Base-by-base conservation (phyloP, 1,140 invertebrate genomes). In the Drosophila bocqueti region DNA sequence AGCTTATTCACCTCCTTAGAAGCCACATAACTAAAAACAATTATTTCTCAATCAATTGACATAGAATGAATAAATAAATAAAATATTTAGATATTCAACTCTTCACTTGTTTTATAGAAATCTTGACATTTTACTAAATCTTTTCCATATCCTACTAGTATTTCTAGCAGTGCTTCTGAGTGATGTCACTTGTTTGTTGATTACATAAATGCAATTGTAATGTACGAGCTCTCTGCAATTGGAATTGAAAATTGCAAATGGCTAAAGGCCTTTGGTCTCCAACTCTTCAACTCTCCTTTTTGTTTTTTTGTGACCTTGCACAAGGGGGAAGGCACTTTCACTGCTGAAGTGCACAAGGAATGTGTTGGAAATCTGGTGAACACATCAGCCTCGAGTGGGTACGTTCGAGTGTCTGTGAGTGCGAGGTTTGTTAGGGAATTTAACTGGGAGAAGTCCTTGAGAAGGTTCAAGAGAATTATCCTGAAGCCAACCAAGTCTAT, bases 181-280 rank as follows among this genome's bases (percentile, higher is more conserved):
- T 43, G 24, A 54, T 68, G 43, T 59, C 43, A 18, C 29, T 52
- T 83, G 65, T 77, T 80, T 73, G 83, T 83, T 84, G 83, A 87
- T 81, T 79, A 78, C 83, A 83, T 83, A 87, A 87, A 89, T 83
- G 73, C 65, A 89, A 87, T 89, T 83, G 84, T 72, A 77, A 89
- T 83, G 67, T 79, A 71, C 52, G 54, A 59, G 55, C 45, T 34
- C 54, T 55, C 61, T 68, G 49, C 64, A 74, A 74, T 77, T 69
- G 79, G 74, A 86, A 86, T 80, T 63, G 75, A 66, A 82, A 83
- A 82, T 82, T 76, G 66, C 60, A 78, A 78, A 76, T 76, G 75
- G 26, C 47, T 59, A 65, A 63, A 72, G 40, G 58, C 43, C 38
- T 57, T 60, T 58, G 21, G 4, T 7, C 45, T 18, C 7, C 34